These are phyloP conservation scores for Rambutsinella grinnellia DNA, from an alignment of 2,888 invertebrate species.

Conservation along the genomic window DNA sequence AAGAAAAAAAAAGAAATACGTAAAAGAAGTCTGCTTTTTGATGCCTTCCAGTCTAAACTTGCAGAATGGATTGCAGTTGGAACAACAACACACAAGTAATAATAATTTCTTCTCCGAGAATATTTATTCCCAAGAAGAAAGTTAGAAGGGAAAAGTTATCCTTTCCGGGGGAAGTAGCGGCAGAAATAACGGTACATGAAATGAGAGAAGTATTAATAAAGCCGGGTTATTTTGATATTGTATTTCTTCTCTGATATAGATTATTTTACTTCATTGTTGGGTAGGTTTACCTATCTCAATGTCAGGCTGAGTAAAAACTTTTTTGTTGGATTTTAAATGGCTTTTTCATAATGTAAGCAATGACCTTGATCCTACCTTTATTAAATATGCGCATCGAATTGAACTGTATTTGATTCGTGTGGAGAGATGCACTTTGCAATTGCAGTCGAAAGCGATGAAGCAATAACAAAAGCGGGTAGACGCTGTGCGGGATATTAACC, in stretches of 20 bases:
- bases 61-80: not conserved
- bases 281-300: too few relatives aligned
- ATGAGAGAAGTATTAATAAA: not conserved
- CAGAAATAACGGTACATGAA: not conserved
- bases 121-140: not conserved
- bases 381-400: not conserved
- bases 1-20: not conserved
- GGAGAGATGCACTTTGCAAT: not conserved
- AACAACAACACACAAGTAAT: not conserved
- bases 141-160: not conserved
- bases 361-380: not conserved
- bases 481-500: not conserved
- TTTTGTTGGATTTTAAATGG: not conserved
- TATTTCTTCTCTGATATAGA: too few relatives aligned
- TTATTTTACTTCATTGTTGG: too few relatives aligned
- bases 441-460: too few relatives aligned
- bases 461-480: too few relatives aligned
- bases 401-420: not conserved
- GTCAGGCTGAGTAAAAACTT: not conserved
- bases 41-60: not conserved
- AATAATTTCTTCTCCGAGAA: not conserved
- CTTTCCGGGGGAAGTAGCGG: not conserved
- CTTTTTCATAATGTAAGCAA: not conserved
- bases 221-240: not conserved
- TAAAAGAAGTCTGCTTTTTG: conserved; percentile 8